Evolutionary conservation across 2,797 vertebrate genomes (phyloP).

Genomic region (Notamacropus eugenii): DNA sequence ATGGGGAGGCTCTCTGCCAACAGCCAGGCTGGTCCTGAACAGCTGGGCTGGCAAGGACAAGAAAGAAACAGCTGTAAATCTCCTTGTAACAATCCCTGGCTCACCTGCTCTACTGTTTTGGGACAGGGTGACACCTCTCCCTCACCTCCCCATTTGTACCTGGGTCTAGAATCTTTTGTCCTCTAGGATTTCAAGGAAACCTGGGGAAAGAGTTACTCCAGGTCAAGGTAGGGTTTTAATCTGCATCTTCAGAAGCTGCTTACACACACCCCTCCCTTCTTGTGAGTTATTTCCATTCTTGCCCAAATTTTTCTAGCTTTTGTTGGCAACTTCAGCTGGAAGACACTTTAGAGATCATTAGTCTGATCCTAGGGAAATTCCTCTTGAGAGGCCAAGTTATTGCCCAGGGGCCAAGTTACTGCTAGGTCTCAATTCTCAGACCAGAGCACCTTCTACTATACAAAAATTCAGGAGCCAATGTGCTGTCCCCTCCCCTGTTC

Average conservation of each 20-base stretch:
- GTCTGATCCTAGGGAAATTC: neutral
- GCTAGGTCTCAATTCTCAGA: neutral
- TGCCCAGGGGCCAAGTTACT: neutral
- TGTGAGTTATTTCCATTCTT: neutral
- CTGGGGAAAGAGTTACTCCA: neutral
- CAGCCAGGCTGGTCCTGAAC: conserved; percentile 66
- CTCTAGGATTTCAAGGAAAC: neutral
- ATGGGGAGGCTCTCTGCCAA: conserved; percentile 78
- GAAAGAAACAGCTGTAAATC: conserved; percentile 35
- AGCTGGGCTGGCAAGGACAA: conserved; percentile 43
- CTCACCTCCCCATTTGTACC: neutral
- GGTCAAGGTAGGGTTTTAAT: neutral
- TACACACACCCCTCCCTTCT: neutral
- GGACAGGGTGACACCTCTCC: neutral
- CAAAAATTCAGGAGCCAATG: neutral
- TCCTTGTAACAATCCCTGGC: fast-evolving
- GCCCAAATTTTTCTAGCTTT: neutral
- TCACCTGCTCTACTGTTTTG: neutral
- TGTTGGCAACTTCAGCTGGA: neutral
- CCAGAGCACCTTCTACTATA: neutral
- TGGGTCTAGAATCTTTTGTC: neutral
- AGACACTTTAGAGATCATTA: neutral
- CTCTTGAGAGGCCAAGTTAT: neutral
- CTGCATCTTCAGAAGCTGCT: neutral
- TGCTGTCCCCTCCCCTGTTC: neutral